These are phyloP conservation scores for Dimorphilus gyrociliatus DNA, from an alignment of 2,888 invertebrate species.

Conservation along the genomic window DNA sequence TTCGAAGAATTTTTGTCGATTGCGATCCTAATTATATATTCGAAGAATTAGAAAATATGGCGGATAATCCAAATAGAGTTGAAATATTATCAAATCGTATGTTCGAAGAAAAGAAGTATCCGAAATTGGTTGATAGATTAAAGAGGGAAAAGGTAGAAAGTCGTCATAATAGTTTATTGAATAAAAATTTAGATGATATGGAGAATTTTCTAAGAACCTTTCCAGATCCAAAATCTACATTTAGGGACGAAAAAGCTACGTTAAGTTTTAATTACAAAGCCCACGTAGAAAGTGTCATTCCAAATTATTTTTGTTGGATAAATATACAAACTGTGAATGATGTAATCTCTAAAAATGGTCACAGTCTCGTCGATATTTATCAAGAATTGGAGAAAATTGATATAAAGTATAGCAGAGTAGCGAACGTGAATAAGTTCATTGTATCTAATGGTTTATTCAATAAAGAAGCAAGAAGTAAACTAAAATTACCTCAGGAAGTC, in stretches of 20 bases:
- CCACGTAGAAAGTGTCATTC: too few species aligned
- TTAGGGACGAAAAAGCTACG: conserved; percentile 14
- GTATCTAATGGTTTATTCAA: background rate
- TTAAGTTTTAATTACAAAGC: conserved; percentile 18
- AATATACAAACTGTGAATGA: background rate
- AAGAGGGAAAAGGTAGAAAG: conserved; percentile 9
- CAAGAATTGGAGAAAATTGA: too few species aligned
- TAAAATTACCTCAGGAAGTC: conserved; percentile 16
- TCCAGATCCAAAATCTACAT: conserved; percentile 20
- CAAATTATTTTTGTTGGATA: too few species aligned
- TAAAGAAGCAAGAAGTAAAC: conserved; percentile 1
- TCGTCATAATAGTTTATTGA: conserved; percentile 11
- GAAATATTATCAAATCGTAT: conserved; percentile 16
- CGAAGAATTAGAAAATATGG: conserved; percentile 14
- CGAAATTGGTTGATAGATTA: conserved; percentile 17
- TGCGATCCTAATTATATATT: conserved; percentile 27
- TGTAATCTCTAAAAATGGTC: background rate
- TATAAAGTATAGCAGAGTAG: too few species aligned
- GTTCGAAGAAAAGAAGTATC: conserved; percentile 20
- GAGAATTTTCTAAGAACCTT: conserved; percentile 22
- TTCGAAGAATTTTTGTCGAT: conserved; percentile 22
- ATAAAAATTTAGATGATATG: conserved; percentile 12
- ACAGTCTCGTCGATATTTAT: too few species aligned
- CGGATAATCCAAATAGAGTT: conserved; percentile 14
- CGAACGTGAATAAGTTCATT: too few species aligned